Percentiles rank a stretch among this genome's conserved stretches.
phyloP scores from a whole-genome alignment of 2,113 vertebrate genomes.

The Gadus chalcogrammus region DNA sequence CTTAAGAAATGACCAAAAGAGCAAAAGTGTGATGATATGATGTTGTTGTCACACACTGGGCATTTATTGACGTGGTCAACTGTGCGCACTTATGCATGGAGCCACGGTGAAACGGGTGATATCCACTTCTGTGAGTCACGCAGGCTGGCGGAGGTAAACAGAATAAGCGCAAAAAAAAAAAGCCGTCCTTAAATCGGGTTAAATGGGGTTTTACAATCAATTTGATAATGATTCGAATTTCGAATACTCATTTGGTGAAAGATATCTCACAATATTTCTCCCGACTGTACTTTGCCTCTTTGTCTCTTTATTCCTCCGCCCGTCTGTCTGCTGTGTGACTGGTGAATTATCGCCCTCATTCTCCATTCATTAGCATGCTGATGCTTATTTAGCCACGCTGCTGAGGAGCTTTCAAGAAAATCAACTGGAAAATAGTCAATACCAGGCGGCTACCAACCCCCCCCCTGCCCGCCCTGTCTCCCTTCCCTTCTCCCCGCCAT shows the following conservation, averaged over 20 bases:
- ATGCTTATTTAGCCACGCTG: constrained; percentile 68
- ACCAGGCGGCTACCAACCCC: constrained; percentile 33
- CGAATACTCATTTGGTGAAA: constrained; percentile 67
- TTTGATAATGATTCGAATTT: constrained; percentile 34
- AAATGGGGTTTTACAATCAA: too few relatives aligned
- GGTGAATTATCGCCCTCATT: constrained; percentile 64
- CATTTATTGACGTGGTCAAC: too few relatives aligned
- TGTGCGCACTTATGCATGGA: too few relatives aligned
- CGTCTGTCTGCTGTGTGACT: constrained; percentile 42
- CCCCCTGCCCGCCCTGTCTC: constrained; percentile 20
- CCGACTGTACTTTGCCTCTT: constrained; percentile 17
- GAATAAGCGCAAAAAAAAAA: too few relatives aligned
- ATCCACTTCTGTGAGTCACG: too few relatives aligned
- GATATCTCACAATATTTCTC: constrained; percentile 61
- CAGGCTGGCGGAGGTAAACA: too few relatives aligned
- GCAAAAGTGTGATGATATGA: too few relatives aligned
- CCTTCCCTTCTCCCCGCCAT: constrained; percentile 32
- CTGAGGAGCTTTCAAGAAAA: constrained; percentile 68
- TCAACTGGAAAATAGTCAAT: constrained; percentile 72
- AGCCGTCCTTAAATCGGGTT: too few relatives aligned
- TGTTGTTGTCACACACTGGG: too few relatives aligned
- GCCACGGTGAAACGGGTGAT: too few relatives aligned
- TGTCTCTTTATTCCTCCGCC: constrained; percentile 28
- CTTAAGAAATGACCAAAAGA: too few relatives aligned
- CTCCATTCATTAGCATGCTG: constrained; percentile 72